These are phyloP conservation scores for Cydia splendana DNA, from an alignment of 1,140 invertebrate species.

Conservation along the genomic window DNA sequence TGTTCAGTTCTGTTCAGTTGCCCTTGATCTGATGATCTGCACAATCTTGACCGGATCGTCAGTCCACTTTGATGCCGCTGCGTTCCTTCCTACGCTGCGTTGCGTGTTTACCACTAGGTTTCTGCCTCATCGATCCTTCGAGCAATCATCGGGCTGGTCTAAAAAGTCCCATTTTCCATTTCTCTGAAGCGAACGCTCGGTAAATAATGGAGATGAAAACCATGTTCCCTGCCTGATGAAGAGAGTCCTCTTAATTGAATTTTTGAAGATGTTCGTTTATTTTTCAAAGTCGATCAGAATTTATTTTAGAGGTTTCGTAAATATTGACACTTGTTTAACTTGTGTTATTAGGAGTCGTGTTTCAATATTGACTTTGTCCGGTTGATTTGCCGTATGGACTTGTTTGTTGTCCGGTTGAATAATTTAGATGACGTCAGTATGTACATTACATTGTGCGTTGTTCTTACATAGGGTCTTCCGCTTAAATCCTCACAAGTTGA, in stretches of 20 bases:
- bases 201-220: background rate
- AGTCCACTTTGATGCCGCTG: no score
- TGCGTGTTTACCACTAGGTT: no score
- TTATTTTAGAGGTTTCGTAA: background rate
- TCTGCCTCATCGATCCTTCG: no score
- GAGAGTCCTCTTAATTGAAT: slow-evolving; percentile 21
- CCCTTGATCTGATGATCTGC: no score
- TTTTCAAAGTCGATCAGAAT: slow-evolving; percentile 6
- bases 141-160: no score
- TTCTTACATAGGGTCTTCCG: no score
- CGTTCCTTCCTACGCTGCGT: no score
- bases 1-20: no score
- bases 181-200: background rate
- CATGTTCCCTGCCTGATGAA: background rate
- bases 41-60: no score
- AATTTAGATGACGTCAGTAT: background rate
- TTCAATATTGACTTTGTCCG: slow-evolving; percentile 5
- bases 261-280: slow-evolving; percentile 7
- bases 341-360: background rate
- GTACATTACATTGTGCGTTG: background rate
- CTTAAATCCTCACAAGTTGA: background rate
- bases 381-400: background rate
- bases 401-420: background rate
- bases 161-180: background rate
- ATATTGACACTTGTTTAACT: background rate